Evolutionary conservation across 53 echinoderm and acorn worm species (phyloP).

Genomic region (Holothuria scabra): DNA sequence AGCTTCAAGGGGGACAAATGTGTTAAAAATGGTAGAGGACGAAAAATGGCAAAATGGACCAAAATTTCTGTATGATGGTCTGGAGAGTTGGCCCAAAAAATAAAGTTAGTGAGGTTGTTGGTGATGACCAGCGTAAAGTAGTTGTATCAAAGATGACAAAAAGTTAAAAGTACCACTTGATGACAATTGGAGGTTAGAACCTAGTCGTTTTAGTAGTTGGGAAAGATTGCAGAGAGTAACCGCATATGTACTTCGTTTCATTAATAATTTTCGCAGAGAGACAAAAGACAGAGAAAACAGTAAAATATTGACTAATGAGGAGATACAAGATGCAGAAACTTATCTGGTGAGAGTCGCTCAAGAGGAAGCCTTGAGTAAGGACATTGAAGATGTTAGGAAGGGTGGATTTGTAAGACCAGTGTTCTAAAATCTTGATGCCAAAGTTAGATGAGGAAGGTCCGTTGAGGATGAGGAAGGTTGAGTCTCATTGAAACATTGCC

Average conservation of each 20-base stretch:
- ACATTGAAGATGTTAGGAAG: neutral
- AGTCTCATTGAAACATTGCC: slow-evolving; percentile 44
- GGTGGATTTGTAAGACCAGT: neutral
- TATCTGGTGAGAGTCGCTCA: neutral
- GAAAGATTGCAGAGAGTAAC: neutral
- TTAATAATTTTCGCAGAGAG: neutral
- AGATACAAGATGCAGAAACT: neutral
- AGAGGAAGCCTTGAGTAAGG: neutral
- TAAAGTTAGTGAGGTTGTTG: too few relatives aligned
- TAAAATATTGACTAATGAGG: neutral
- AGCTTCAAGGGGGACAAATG: too few relatives aligned
- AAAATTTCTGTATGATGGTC: too few relatives aligned
- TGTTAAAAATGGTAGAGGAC: too few relatives aligned
- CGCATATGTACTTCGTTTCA: neutral
- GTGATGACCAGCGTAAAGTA: too few relatives aligned
- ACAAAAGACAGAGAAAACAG: neutral
- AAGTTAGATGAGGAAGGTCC: slow-evolving; percentile 27
- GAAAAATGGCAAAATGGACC: too few relatives aligned
- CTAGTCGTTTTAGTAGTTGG: neutral
- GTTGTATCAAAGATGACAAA: too few relatives aligned
- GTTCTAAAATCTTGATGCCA: neutral
- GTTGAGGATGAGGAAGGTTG: slow-evolving; percentile 1
- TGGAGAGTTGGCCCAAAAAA: too few relatives aligned
- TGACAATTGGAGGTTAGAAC: neutral
- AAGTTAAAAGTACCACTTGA: neutral